These are phyloP conservation scores for Notospermus geniculatus DNA, from an alignment of 1,140 invertebrate genomes.

Conservation along the genomic window DNA sequence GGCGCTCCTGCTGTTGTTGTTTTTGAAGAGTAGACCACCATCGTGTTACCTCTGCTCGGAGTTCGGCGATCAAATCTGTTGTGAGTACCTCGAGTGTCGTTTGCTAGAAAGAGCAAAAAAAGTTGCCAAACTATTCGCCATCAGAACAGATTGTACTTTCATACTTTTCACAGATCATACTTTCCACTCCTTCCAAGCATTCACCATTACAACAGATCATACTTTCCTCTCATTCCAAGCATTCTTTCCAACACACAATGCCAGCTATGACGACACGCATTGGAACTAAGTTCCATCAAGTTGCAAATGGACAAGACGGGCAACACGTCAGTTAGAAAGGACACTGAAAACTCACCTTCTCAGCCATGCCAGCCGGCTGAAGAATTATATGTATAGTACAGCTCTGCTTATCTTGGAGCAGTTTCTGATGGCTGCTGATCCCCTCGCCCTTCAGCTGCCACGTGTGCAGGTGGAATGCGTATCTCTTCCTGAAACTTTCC, in stretches of 20 bases:
- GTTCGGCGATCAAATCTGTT: constrained; percentile 82
- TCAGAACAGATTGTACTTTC: no score
- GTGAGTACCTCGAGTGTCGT: constrained; percentile 63
- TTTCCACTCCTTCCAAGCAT: no score
- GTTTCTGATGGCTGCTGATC: constrained; percentile 68
- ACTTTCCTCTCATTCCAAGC: no score
- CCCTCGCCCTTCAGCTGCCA: constrained; percentile 75
- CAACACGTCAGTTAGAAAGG: no score
- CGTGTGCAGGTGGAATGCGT: constrained; percentile 52
- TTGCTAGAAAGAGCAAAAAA: constrained; percentile 61
- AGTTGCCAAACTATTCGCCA: no score
- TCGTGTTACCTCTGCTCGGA: constrained; percentile 87
- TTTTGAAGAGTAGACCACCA: constrained; percentile 76
- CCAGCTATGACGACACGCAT: no score
- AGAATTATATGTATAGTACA: constrained; percentile 71
- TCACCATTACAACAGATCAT: no score
- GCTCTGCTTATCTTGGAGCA: constrained; percentile 61
- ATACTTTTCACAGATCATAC: no score
- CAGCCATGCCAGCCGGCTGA: constrained; percentile 79
- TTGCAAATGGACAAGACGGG: no score
- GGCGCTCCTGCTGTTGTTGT: constrained; percentile 40
- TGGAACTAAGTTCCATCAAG: no score
- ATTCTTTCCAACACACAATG: no score
- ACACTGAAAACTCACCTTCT: constrained; percentile 49
- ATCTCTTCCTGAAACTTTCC: constrained; percentile 83